Percentiles rank a stretch among this genome's conserved stretches.
phyloP scores from a whole-genome alignment of 53 echinoderm and acorn worm genomes.

The Crossaster papposus region DNA sequence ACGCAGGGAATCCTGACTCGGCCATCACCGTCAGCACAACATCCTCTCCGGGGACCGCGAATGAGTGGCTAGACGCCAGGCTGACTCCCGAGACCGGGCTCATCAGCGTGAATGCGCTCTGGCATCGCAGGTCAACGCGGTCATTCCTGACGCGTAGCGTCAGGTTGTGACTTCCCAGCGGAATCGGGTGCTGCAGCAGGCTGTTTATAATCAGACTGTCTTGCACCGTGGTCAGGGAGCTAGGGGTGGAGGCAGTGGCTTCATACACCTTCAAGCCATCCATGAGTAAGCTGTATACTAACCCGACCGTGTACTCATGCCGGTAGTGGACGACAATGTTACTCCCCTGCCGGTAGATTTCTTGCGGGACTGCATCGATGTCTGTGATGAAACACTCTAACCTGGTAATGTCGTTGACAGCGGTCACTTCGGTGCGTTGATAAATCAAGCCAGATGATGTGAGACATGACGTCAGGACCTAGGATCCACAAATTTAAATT shows the following conservation, averaged over 20 bases:
- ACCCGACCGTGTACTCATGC: slow-evolving; percentile 34
- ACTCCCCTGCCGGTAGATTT: slow-evolving; percentile 7
- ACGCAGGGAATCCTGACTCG: slow-evolving; percentile 60
- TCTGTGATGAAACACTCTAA: slow-evolving; percentile 47
- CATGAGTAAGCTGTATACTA: slow-evolving; percentile 27
- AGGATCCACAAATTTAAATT: background rate
- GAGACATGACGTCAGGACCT: slow-evolving; percentile 46
- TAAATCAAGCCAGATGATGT: slow-evolving; percentile 42
- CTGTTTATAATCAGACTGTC: slow-evolving; percentile 18
- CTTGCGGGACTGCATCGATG: background rate
- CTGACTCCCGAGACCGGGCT: slow-evolving; percentile 20
- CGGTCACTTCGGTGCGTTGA: slow-evolving; percentile 34
- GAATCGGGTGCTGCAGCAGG: background rate
- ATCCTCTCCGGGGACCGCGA: slow-evolving; percentile 23
- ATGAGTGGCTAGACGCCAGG: background rate
- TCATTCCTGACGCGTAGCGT: slow-evolving; percentile 3
- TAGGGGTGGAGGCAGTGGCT: background rate
- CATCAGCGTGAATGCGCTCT: slow-evolving; percentile 19
- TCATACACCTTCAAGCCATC: slow-evolving; percentile 13
- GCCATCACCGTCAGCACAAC: slow-evolving; percentile 46
- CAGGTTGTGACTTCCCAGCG: slow-evolving; percentile 11
- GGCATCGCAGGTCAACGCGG: slow-evolving; percentile 17
- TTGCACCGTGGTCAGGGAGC: background rate
- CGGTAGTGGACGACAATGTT: slow-evolving; percentile 29
- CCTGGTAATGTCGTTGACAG: slow-evolving; percentile 1